phyloP scores from a whole-genome alignment of 2,113 vertebrate species.

The Chiloscyllium plagiosum region DNA sequence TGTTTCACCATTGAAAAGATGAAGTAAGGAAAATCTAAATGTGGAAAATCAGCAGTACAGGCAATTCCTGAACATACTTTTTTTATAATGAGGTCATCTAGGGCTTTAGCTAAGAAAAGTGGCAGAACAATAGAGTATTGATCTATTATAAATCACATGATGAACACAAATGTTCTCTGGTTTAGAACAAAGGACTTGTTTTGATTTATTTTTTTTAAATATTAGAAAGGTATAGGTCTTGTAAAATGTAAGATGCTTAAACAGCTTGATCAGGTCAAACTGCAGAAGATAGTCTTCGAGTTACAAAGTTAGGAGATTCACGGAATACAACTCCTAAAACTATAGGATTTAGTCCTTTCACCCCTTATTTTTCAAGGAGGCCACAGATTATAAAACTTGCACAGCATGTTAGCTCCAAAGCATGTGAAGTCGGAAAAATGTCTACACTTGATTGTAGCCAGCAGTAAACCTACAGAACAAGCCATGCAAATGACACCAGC shows the following conservation, averaged over 20 bases:
- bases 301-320: neutral
- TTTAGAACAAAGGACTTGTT: neutral
- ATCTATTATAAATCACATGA: neutral
- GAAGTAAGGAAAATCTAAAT: neutral
- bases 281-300: neutral
- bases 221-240: neutral
- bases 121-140: neutral
- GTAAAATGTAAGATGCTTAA: neutral
- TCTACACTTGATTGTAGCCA: neutral
- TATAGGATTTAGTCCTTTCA: neutral
- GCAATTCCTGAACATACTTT: neutral
- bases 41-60: neutral
- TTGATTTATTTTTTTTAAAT: neutral
- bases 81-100: neutral
- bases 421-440: neutral
- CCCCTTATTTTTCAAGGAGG: neutral
- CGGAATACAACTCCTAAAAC: neutral
- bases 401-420: neutral
- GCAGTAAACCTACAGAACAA: neutral
- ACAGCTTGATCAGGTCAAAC: neutral
- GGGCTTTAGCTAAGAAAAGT: neutral
- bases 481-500: neutral
- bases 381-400: neutral
- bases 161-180: neutral
- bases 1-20: neutral